Evolutionary conservation across 2,888 invertebrate species (phyloP), one percentile per base, ranked within the genome.

Genomic region (Drosophila kambysellisi): DNA sequence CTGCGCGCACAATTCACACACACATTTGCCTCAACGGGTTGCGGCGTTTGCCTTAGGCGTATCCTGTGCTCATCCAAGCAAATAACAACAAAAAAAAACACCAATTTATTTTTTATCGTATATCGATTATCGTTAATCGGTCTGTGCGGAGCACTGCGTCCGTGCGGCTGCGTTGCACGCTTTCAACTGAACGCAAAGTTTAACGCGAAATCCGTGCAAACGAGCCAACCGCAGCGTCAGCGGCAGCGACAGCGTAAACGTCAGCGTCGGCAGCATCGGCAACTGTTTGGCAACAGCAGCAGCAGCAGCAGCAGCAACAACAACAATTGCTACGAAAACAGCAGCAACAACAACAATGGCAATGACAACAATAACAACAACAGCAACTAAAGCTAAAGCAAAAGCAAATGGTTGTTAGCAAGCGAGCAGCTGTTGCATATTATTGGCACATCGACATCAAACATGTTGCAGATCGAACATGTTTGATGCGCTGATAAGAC

Each of bases 81-180:
- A 70, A 63, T 15, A 25, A 32, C 9, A 8, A 25, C 25, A 25
- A 37, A 52, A 52, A 50, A 61, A 61, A 62, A 52, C 37, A 43
- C 30, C 29, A 15, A 50, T 70, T 35, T 58, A 61, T 54, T 20
- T 56, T 41, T 41, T 39, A 57, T 58, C 46, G 30, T 29, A 39
- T 57, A 51, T 68, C 66, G 56, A 54, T 60, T 25, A 48, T 58
- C 58, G 76, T 8, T 50, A 46, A 70, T 70, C 71, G 72, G 81
- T 83, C 77, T 77, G 57, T 58, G 68, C 52, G 75, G 76, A 67
- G 68, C 80, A 46, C 61, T 68, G 84, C 82, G 89, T 88, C 87
- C 72, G 77, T 85, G 88, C 87, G 85, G 74, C 83, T 85, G 86
- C 89, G 89, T 88, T 87, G 87, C 86, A 89, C 87, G 89, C 70